A percentile compares a stretch with the other conserved stretches of the same genome.
Evolutionary conservation across 2,797 vertebrate species (phyloP).

Genomic region (Sebastes trivittatus): DNA sequence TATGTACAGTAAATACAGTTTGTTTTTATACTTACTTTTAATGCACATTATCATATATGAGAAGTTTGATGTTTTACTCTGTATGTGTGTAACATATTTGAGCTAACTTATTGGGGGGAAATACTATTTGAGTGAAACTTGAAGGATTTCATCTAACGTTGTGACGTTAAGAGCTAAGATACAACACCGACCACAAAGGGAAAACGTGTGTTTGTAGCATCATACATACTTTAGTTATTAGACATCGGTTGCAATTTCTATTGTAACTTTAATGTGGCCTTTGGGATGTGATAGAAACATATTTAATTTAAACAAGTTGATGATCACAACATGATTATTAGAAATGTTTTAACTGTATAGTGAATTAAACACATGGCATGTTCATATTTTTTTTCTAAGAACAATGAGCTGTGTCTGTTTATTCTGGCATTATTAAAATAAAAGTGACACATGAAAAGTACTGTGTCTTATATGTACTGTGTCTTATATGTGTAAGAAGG

Average conservation of each 20-base stretch:
- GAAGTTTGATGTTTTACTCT: background rate
- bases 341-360: background rate
- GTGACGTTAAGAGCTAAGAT: background rate
- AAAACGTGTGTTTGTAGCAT: background rate
- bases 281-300: slow-evolving; percentile 29
- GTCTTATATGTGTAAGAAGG: background rate
- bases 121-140: background rate
- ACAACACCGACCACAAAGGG: background rate
- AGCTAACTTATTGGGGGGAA: background rate
- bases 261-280: slow-evolving; percentile 64
- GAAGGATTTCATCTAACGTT: background rate
- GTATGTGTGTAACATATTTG: background rate
- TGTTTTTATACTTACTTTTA: slow-evolving; percentile 40
- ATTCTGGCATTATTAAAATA: slow-evolving; percentile 12
- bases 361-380: background rate
- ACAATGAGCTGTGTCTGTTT: background rate
- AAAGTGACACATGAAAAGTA: background rate
- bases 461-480: background rate
- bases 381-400: slow-evolving; percentile 13
- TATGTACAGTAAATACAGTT: background rate
- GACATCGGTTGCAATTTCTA: slow-evolving; percentile 26
- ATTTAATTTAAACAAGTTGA: background rate
- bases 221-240: slow-evolving; percentile 1
- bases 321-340: background rate
- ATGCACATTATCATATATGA: background rate